Conservation (phyloP, 1,140 invertebrate species). For the Bombus picipes region DNA sequence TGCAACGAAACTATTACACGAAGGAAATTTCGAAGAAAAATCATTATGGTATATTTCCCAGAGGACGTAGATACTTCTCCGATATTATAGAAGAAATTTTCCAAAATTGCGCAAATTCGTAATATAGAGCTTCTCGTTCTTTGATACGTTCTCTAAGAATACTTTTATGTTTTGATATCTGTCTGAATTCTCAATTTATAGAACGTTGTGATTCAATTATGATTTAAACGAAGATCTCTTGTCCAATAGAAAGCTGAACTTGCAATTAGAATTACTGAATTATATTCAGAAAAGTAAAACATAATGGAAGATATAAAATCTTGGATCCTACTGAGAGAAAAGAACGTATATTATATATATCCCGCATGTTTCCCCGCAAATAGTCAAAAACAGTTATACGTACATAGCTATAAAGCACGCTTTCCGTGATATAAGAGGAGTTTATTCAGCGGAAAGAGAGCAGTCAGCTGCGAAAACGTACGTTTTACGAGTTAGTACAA, state of each 20-base stretch:
- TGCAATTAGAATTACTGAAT: not conserved
- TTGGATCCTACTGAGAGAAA: not conserved
- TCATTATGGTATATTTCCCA: no score
- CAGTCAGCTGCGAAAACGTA: constrained; percentile 44
- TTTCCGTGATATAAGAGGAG: not conserved
- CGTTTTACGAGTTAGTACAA: constrained; percentile 23
- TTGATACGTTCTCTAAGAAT: no score
- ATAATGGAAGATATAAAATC: not conserved
- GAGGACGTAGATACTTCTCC: no score
- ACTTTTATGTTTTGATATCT: no score
- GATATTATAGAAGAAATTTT: no score
- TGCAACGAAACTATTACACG: no score
- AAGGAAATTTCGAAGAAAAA: no score
- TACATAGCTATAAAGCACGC: constrained; percentile 14
- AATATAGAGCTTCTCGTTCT: no score
- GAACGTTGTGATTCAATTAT: no score
- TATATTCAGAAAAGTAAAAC: not conserved
- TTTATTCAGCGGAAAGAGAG: constrained; percentile 33
- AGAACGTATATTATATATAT: not conserved
- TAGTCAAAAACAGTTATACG: constrained; percentile 25
- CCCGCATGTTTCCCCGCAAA: not conserved
- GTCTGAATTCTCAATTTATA: no score
- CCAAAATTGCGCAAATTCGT: no score
- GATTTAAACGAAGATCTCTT: not conserved
- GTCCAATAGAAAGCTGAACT: no score